Conservation (phyloP, 1,140 invertebrate species). For the Phenacoccus solenopsis region DNA sequence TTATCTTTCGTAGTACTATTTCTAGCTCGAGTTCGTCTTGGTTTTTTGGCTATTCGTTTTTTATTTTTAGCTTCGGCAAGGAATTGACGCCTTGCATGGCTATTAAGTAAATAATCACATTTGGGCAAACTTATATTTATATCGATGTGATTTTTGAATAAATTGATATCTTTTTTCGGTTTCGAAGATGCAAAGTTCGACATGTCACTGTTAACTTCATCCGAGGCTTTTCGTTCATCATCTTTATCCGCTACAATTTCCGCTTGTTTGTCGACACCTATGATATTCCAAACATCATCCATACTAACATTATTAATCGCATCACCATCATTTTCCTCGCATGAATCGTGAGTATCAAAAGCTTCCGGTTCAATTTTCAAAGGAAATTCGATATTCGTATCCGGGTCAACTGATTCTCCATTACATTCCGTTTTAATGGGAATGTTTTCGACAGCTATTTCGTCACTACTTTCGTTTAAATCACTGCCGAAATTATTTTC, state of each 20-base stretch:
- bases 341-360: background rate
- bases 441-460: background rate
- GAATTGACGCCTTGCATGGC: background rate
- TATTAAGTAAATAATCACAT: background rate
- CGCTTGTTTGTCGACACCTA: background rate
- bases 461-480: background rate
- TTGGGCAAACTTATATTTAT: background rate
- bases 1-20: background rate
- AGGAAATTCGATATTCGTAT: background rate
- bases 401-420: background rate
- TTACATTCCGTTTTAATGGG: background rate
- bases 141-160: background rate
- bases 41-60: background rate
- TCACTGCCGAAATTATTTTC: background rate
- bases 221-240: background rate
- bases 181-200: background rate
- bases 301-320: background rate
- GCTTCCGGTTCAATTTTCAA: background rate
- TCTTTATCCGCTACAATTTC: background rate
- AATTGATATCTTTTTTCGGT: no score
- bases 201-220: background rate
- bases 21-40: background rate
- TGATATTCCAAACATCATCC: background rate
- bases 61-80: background rate
- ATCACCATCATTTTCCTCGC: background rate